Percentiles rank a stretch among this genome's conserved stretches.
Conservation (phyloP, 2,797 vertebrate species). For the Sebastes itinus region DNA sequence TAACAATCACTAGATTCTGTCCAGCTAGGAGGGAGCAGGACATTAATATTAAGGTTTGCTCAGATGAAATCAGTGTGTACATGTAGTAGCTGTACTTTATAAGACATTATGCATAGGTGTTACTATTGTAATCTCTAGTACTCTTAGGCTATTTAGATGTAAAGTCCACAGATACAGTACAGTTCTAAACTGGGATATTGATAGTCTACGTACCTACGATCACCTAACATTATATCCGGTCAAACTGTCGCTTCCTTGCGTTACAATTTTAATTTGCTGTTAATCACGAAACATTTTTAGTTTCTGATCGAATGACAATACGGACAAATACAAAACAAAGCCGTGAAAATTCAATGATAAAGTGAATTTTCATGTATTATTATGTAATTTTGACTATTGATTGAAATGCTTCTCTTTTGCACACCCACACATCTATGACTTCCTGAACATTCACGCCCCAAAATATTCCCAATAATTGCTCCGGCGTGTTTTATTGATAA, state of each 20-base stretch:
- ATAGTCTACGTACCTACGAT: constrained; percentile 42
- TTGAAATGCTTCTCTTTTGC: neutral
- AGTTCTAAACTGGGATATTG: constrained; percentile 33
- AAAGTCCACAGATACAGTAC: constrained; percentile 65
- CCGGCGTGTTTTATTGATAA: neutral
- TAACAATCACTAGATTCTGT: constrained; percentile 60
- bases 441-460: neutral
- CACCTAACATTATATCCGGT: constrained; percentile 34
- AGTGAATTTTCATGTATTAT: constrained; percentile 6
- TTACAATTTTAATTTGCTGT: constrained; percentile 50
- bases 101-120: constrained; percentile 71
- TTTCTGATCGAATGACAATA: neutral
- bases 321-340: constrained; percentile 19
- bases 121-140: constrained; percentile 71
- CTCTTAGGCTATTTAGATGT: constrained; percentile 72
- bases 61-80: constrained; percentile 60
- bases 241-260: constrained; percentile 49
- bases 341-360: constrained; percentile 24
- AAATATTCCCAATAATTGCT: neutral
- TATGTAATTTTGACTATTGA: neutral
- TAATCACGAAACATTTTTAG: constrained; percentile 6
- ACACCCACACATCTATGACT: neutral
- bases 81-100: constrained; percentile 80
- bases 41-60: constrained; percentile 36
- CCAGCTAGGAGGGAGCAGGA: constrained; percentile 30